Evolutionary conservation across 2,888 invertebrate species (phyloP), one percentile per base, ranked within the genome.

Genomic region (Andrena marginata): DNA sequence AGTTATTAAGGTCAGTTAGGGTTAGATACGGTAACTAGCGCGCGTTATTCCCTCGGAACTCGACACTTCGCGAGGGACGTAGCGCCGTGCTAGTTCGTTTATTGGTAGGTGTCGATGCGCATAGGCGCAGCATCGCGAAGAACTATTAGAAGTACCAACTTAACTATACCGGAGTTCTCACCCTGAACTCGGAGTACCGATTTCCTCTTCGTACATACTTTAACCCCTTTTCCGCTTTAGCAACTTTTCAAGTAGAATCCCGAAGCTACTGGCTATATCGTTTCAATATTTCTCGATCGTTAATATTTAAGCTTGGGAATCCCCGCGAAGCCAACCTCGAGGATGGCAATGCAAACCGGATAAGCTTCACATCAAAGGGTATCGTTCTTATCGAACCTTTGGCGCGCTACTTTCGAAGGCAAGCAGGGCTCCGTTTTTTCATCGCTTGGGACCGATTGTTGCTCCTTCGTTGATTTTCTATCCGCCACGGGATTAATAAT

Each of bases 381-480:
- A n/a, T 56, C 69, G 56, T 16, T 5, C 35, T 8, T 56, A 16
- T 16, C 8, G 20, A 31, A 42, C 13, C 10, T n/a, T 49, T 29
- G 10, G 13, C 54, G n/a, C 23, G 33, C 4, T 23, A 8, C 31
- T 10, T 42, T 20, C 42, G 2, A 65, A 54, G 20, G 51, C 48
- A 42, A 42, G 5, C 42, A 5, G 42, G 42, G 31, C 2, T n/a
- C 48, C 68, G 64, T 68, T 77, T 69, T 68, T 54, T 54, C 68
- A 29, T 33, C 3, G 54, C 51, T 4, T 23, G 16, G 2, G 65
- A 0, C 20, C 54, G 63, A 64, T 70, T 59, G 64, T 49, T 62
- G 63, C 62, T 42, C 16, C 70, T 49, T 51, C 29, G 35, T 82
- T 80, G 63, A 67, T 75, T 80, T 80, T 82, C 75, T 31, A 5